Conservation (phyloP, 2,797 vertebrate genomes). For the Alcedo quadribrachys region DNA sequence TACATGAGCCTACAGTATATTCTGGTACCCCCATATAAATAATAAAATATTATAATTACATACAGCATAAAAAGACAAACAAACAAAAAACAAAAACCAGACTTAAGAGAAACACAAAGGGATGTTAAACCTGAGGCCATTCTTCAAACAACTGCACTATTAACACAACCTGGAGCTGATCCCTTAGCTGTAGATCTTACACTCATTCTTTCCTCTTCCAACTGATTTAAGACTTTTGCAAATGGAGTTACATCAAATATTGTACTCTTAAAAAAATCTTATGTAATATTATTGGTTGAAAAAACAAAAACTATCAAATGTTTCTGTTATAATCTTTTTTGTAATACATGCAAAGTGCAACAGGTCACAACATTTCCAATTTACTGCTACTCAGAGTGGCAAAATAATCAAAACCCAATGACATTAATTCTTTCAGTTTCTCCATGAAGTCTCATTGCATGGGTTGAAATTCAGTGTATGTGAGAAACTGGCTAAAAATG, state of each 20-base stretch:
- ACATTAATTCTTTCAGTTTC: background rate
- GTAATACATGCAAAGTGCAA: background rate
- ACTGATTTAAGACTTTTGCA: background rate
- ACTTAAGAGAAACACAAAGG: accelerated
- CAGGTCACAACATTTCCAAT: background rate
- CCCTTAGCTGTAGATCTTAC: background rate
- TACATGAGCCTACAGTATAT: background rate
- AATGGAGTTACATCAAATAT: background rate
- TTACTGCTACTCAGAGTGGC: background rate
- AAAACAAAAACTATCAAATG: background rate
- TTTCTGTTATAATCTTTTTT: background rate
- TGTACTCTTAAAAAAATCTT: background rate
- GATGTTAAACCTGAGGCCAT: background rate
- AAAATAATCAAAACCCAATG: background rate
- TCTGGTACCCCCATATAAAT: accelerated
- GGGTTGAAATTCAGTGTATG: background rate
- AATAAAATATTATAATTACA: background rate
- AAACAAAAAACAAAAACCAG: too few species aligned
- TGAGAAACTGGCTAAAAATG: background rate
- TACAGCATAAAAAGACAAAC: background rate
- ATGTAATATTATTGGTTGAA: background rate
- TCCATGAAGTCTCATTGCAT: background rate
- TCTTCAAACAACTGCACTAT: background rate
- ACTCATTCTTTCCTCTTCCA: background rate
- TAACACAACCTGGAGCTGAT: background rate